These are phyloP conservation scores for Prorops nasuta DNA, from an alignment of 1,140 invertebrate genomes.

Conservation along the genomic window DNA sequence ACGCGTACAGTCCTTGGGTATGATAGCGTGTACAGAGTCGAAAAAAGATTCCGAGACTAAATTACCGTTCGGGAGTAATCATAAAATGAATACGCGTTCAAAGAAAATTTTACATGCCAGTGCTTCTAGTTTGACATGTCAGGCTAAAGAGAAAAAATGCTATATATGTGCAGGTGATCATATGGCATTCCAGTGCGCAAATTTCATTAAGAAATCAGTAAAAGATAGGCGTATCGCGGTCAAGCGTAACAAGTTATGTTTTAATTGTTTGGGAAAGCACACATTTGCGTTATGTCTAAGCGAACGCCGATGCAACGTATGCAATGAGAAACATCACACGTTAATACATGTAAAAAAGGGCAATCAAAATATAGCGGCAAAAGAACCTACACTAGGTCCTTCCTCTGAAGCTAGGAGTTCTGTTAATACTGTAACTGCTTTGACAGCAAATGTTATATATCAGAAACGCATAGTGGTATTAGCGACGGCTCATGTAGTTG, in stretches of 20 bases:
- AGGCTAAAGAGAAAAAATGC: not conserved
- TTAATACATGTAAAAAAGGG: not conserved
- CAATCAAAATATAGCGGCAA: not conserved
- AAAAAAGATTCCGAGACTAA: too few relatives aligned
- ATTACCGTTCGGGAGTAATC: not conserved
- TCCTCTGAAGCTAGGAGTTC: not conserved
- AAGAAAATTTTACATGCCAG: not conserved
- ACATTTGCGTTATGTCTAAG: not conserved
- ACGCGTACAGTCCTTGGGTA: not conserved
- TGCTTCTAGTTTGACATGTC: not conserved
- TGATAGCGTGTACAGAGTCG: too few relatives aligned
- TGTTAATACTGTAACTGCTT: not conserved
- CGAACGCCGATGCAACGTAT: not conserved
- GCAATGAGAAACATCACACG: not conserved
- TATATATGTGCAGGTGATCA: not conserved
- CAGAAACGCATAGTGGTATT: not conserved
- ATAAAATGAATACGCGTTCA: not conserved
- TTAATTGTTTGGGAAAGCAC: not conserved
- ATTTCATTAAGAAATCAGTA: not conserved
- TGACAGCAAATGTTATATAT: not conserved
- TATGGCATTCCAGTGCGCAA: not conserved
- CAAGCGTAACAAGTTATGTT: not conserved
- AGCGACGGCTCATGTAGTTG: not conserved
- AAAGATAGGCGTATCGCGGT: not conserved
- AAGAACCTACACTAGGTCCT: not conserved